Conservation (phyloP, 2,888 invertebrate species). For the Lapara coniferarum region DNA sequence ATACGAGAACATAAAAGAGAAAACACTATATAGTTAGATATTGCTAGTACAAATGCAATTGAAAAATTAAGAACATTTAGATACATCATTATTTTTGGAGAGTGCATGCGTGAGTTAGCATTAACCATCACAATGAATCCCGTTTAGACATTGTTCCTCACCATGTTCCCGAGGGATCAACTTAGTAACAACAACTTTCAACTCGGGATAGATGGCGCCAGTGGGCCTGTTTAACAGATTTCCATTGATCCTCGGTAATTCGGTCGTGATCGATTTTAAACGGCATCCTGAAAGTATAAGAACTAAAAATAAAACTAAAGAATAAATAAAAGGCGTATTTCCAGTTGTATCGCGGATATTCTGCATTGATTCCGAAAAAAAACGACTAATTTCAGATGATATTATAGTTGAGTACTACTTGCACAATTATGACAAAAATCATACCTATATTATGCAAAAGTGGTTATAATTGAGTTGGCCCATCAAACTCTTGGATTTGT, state of each 20-base stretch:
- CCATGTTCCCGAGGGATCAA: slow-evolving; percentile 71
- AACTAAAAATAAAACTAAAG: slow-evolving; percentile 33
- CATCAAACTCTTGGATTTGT: too few relatives aligned
- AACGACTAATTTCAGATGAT: too few relatives aligned
- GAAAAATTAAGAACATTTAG: too few relatives aligned
- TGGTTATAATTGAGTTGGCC: too few relatives aligned
- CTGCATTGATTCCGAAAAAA: too few relatives aligned
- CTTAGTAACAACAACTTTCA: slow-evolving; percentile 78
- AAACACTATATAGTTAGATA: background rate
- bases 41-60: too few relatives aligned
- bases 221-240: slow-evolving; percentile 45
- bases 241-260: slow-evolving; percentile 52
- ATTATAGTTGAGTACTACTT: too few relatives aligned
- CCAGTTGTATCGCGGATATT: too few relatives aligned
- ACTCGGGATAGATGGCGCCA: slow-evolving; percentile 65
- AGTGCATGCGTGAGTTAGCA: too few relatives aligned
- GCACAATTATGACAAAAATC: too few relatives aligned
- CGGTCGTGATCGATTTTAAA: slow-evolving; percentile 48
- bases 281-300: slow-evolving; percentile 66
- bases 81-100: too few relatives aligned
- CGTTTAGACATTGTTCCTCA: slow-evolving; percentile 49
- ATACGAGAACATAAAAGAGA: background rate
- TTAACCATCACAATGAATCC: background rate
- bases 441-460: too few relatives aligned
- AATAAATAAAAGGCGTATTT: background rate